Evolutionary conservation across 2,888 invertebrate genomes (phyloP), one percentile per base, ranked within the genome.

Genomic region (Ashinkailepas kermadecensis): DNA sequence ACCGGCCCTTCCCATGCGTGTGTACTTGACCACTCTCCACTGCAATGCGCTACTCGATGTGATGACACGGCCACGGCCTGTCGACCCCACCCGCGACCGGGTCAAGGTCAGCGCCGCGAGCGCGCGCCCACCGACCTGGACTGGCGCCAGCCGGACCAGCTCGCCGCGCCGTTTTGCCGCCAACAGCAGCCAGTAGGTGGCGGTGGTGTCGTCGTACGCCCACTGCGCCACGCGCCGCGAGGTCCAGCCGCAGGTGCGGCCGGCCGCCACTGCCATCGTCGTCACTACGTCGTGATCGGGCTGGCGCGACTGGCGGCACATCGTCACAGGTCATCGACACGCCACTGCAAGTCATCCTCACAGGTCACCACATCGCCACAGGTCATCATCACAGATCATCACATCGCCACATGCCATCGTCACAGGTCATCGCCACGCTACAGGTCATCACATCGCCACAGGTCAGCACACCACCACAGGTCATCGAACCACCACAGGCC

Each of bases 161-260:
- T 89, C 88, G 6, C 91, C 90, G 82, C 88, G 88, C 83, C 89
- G 88, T 86, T 92, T 93, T 85, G 90, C 89, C 81, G 89, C 89
- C 58, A 91, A 85, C 80, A 94, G 87, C 67, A 94, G 87, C 84
- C 92, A 89, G 88, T 94, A 94, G 0, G 93, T 93, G 7, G 94
- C 92, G 0, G 92, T 92, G 85, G 91, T 88, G 86, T 93, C 92
- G 87, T 93, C 93, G 86, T 91, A 93, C 81, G 89, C 88, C 91
- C 91, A 91, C 86, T 89, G 87, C 56, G 85, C 85, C 21, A 88
- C 83, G 23, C 84, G 83, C 21, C 85, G 83, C 56, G 85, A 86
- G 87, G 89, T 88, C 23, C 87, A 87, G 21, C 86, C 85, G 81
- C 86, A 85, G 10, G 87, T 85, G 82, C 87, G 86, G 62, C 87